A percentile compares a stretch with the other conserved stretches of the same genome.
phyloP scores from a whole-genome alignment of 2,113 vertebrate species.

The Corynorhinus townsendii region DNA sequence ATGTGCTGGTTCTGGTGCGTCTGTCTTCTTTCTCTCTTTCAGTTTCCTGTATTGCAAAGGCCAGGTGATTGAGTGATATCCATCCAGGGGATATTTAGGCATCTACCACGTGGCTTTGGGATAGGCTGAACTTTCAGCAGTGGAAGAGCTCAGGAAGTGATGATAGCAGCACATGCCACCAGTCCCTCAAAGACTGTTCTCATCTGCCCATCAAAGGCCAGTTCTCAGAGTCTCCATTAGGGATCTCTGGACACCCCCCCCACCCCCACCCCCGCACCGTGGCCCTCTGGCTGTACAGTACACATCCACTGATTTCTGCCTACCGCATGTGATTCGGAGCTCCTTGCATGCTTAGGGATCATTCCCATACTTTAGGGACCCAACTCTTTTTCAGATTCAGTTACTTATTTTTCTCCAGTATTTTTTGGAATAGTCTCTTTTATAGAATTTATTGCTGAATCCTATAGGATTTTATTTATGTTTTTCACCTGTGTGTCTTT shows the following conservation, averaged over 20 bases:
- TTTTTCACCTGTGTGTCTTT: not conserved
- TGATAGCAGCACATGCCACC: no score
- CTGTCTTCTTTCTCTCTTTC: not conserved
- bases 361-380: not conserved
- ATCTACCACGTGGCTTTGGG: not conserved
- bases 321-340: not conserved
- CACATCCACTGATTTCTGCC: not conserved
- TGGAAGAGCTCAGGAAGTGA: not conserved
- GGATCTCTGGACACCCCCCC: rapidly evolving
- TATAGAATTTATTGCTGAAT: not conserved
- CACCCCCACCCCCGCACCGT: rapidly evolving
- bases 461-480: not conserved
- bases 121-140: not conserved
- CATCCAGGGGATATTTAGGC: not conserved
- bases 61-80: not conserved
- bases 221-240: not conserved
- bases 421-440: not conserved
- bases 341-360: rapidly evolving
- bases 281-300: no score
- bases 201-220: not conserved
- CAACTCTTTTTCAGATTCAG: not conserved
- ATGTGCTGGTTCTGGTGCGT: not conserved
- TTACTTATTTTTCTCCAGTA: not conserved
- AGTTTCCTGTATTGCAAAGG: not conserved
- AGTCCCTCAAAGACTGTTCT: not conserved